Base-by-base conservation (phyloP, 2,888 invertebrate genomes). In the Seira ritae region DNA sequence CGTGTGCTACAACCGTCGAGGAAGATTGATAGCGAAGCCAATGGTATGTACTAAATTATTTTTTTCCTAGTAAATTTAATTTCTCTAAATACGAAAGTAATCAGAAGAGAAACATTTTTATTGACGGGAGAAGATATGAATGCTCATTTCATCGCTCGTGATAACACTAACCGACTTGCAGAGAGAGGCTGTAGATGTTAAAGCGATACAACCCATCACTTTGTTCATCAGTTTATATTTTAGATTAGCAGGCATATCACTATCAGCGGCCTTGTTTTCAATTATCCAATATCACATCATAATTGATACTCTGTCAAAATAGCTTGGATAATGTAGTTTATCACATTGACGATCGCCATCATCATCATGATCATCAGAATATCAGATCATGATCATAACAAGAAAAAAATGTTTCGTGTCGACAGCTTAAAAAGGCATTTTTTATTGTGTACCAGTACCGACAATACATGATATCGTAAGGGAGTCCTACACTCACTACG, bases 281-380 rank as follows among this genome's bases (percentile, higher is more conserved):
- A 74, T 84, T 62, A 76, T 78, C 68, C 69, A 68, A 74, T 80
- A 80, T 12, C 42, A 42, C 12, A 80, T 80, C 80, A 77, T 87
- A 87, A 87, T 87, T 87, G 87, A 87, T 87, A 81, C 80, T 75
- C 86, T 87, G 87, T 87, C 87, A 85, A 84, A 85, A 84, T 78
- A 87, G 79, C 85, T 85, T 87, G 74, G 84, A 82, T 87, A 86
- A 81, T 86, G 79, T 55, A 75, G 78, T 74, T 84, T 86, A 86
- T 86, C 85, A 42, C 62, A 85, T 77, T 80, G 83, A n/a, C n/a
- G n/a, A n/a, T n/a, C n/a, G n/a, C n/a, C n/a, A n/a, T n/a, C n/a
- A n/a, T n/a, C n/a, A n/a, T n/a, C n/a, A n/a, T n/a, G n/a, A n/a
- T n/a, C n/a, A n/a, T n/a, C n/a, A n/a, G n/a, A n/a, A n/a, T n/a